Percentiles rank a stretch among this genome's conserved stretches.
phyloP scores from a whole-genome alignment of 2,888 invertebrate genomes.

The Leptarthrus brevirostris region DNA sequence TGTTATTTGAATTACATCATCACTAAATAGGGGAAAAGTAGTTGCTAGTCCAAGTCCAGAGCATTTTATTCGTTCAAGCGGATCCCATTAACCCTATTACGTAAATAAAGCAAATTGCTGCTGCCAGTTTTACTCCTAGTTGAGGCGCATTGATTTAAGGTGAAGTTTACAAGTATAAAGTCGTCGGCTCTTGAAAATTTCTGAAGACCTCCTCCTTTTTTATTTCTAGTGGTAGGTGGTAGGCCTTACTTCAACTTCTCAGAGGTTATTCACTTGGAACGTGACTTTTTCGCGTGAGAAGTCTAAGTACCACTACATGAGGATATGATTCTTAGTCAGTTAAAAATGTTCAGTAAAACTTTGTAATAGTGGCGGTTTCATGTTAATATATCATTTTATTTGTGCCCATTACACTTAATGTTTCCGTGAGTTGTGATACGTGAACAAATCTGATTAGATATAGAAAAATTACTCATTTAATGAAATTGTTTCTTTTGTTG shows the following conservation, averaged over 20 bases:
- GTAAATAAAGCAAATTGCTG: constrained; percentile 33
- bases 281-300: constrained; percentile 49
- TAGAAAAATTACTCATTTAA: too few species aligned
- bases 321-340: constrained; percentile 24
- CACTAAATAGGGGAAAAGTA: not conserved
- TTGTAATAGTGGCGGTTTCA: constrained; percentile 18
- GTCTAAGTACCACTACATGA: constrained; percentile 7
- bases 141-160: constrained; percentile 36
- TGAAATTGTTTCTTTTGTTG: too few species aligned
- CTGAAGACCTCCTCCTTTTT: constrained; percentile 15
- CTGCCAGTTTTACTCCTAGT: constrained; percentile 25
- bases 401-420: not conserved
- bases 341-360: constrained; percentile 1
- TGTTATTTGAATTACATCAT: not conserved
- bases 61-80: constrained; percentile 28
- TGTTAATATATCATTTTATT: constrained; percentile 27
- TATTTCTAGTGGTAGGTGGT: not conserved
- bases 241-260: constrained; percentile 30
- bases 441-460: not conserved
- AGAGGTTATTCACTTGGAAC: constrained; percentile 47
- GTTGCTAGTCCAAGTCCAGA: not conserved
- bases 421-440: not conserved
- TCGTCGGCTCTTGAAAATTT: constrained; percentile 24
- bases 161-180: constrained; percentile 43
- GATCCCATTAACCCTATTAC: constrained; percentile 45